A percentile compares a stretch with the other conserved stretches of the same genome.
Evolutionary conservation across 2,888 invertebrate species (phyloP).

Genomic region (Xestia sexstrigata): DNA sequence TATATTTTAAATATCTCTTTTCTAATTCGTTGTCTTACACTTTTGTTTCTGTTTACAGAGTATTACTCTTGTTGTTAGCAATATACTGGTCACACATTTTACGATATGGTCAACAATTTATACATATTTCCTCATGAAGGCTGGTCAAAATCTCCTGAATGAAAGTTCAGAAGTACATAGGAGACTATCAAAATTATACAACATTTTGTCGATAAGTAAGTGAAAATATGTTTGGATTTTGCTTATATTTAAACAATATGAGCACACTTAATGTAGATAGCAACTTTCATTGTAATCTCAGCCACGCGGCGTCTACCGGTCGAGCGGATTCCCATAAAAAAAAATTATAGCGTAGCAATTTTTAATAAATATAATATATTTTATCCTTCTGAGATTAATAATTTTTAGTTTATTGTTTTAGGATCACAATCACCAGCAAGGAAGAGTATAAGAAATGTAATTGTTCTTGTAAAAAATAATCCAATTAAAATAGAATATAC

Average conservation of each 20-base stretch:
- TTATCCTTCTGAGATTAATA: neutral
- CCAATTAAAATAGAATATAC: slow-evolving; percentile 44
- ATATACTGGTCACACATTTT: slow-evolving; percentile 11
- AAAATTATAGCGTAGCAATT: neutral
- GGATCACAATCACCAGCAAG: slow-evolving; percentile 28
- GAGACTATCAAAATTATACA: slow-evolving; percentile 31
- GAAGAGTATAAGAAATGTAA: slow-evolving; percentile 36
- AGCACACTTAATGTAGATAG: neutral
- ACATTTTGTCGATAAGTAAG: slow-evolving; percentile 36
- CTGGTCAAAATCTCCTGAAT: slow-evolving; percentile 44
- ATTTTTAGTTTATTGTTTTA: slow-evolving; percentile 30
- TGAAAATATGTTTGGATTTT: neutral
- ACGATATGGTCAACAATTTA: slow-evolving; percentile 11
- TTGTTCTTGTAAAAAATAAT: slow-evolving; percentile 35
- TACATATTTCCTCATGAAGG: slow-evolving; percentile 16
- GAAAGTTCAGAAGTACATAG: slow-evolving; percentile 14
- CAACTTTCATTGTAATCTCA: no score
- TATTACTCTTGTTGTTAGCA: rapidly evolving
- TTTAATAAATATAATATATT: neutral
- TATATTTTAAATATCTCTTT: neutral
- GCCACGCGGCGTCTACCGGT: neutral
- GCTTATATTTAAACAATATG: neutral
- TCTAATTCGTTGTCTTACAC: neutral
- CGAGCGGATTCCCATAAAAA: neutral
- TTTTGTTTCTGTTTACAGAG: neutral